Base-by-base conservation (phyloP, 1,140 invertebrate genomes). In the Sycophila sp. region DNA sequence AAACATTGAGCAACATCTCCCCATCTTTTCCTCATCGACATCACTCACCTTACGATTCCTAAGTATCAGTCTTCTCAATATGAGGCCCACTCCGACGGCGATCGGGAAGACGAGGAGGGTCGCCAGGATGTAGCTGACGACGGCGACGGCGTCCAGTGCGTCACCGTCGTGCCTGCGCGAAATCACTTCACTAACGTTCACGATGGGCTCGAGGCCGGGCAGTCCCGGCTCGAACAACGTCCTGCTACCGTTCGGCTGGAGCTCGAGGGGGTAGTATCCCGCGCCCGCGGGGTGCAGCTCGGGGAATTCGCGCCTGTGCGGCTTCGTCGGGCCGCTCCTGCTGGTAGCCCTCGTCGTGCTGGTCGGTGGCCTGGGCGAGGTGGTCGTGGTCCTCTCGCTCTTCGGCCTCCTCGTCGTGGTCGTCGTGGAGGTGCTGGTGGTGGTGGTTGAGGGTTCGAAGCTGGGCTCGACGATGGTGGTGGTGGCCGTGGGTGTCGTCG, bases 51-150 rank as follows among this genome's bases (percentile, higher is more conserved):
- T 86, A 80, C 85, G 84, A 84, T 86, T 86, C 73, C 80, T 86
- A 82, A 86, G 79, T 77, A 86, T 85, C 83, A 86, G 83, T 85
- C 85, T 85, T 85, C 84, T 84, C 62, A 86, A 79, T 66, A 86
- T 86, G 70, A 86, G 82, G 60, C 79, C 85, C 74, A 86, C 80
- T 73, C 85, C 83, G 76, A 86, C 81, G 71, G 83, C 85, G 65
- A 86, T 85, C 53, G 85, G 85, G 76, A 86, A 86, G 30, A 86
- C 83, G 66, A 86, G 79, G 65, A 86, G 78, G 30, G 83, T 85
- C 13, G 84, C 85, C 51, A 86, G 67, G 56, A 86, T 85, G 73
- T 85, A 85, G 69, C 83, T 85, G 66, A 86, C 84, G 45, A 86
- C 80, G 22, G 83, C 80, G 13, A 86, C 83, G 2, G 85, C 86